Conservation (phyloP, 2,797 vertebrate genomes). For the Sparus aurata region DNA sequence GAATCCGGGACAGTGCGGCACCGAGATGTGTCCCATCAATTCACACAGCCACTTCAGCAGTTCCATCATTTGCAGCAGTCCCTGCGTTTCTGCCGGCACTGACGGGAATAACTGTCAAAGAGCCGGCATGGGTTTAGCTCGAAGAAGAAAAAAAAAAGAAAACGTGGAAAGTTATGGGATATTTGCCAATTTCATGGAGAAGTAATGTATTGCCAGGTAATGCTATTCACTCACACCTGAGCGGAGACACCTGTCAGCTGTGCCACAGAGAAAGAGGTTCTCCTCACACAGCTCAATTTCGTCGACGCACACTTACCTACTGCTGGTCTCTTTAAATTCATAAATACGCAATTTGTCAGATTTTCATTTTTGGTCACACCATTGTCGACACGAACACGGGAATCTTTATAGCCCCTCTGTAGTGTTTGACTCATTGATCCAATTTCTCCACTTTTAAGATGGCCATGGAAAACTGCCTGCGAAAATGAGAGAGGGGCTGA, state of each 20-base stretch:
- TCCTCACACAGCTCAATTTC: constrained; percentile 15
- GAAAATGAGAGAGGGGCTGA: neutral
- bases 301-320: neutral
- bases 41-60: constrained; percentile 46
- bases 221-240: constrained; percentile 19
- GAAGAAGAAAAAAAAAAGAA: neutral
- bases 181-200: constrained; percentile 35
- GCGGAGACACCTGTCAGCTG: constrained; percentile 28
- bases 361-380: neutral
- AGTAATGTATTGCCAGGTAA: constrained; percentile 27
- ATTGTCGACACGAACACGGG: neutral
- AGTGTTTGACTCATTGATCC: neutral
- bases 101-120: constrained; percentile 49
- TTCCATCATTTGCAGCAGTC: constrained; percentile 34
- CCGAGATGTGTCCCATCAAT: constrained; percentile 55
- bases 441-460: neutral
- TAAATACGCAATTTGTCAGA: neutral
- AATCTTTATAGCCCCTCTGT: neutral
- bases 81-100: constrained; percentile 20
- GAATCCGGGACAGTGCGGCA: constrained; percentile 21
- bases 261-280: neutral
- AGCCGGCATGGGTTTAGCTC: constrained; percentile 29
- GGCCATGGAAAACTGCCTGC: neutral
- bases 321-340: neutral
- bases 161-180: constrained; percentile 27